Conservation (phyloP, 2,797 vertebrate genomes). For the Siniperca undulata region DNA sequence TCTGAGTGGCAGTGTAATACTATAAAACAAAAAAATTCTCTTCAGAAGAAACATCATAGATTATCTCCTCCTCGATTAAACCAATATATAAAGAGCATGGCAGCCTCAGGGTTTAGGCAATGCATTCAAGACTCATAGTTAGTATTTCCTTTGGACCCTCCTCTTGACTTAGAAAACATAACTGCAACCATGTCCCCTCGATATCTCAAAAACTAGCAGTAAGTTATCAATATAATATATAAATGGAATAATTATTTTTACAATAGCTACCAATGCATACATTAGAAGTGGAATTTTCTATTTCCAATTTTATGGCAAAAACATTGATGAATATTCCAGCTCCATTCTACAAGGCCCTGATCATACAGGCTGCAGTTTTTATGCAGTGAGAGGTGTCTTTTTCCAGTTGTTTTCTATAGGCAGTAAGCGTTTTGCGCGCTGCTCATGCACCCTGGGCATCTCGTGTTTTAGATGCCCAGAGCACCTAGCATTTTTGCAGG, state of each 20-base stretch:
- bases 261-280: not conserved
- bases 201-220: not conserved
- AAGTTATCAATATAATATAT: not conserved
- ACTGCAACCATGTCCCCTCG: not conserved
- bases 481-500: no score
- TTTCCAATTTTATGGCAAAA: not conserved
- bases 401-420: no score
- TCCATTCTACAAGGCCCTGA: no score
- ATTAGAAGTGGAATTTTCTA: not conserved
- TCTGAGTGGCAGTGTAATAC: constrained; percentile 57
- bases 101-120: not conserved
- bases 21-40: not conserved
- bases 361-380: no score
- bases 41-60: not conserved
- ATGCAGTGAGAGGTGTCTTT: no score
- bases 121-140: not conserved
- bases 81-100: constrained; percentile 2
- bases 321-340: not conserved
- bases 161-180: not conserved
- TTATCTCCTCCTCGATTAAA: not conserved
- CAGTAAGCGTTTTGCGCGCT: no score
- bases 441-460: no score
- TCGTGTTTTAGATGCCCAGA: no score
- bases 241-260: not conserved
- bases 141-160: not conserved